These are phyloP conservation scores for Onthophagus sagittarius DNA, from an alignment of 2,888 invertebrate genomes.

Conservation along the genomic window DNA sequence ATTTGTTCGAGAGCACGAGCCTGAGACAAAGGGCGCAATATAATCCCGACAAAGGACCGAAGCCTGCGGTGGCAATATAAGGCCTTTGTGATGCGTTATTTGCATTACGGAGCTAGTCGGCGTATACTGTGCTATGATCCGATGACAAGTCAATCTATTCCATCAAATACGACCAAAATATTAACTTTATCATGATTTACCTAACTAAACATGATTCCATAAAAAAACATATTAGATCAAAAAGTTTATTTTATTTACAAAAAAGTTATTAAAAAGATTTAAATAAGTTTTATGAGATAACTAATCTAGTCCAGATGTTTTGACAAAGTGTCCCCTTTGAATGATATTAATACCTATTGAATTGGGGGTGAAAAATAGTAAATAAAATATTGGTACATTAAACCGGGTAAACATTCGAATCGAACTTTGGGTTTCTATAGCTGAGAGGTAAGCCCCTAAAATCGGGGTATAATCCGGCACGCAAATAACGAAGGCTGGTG, in stretches of 20 bases:
- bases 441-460: background rate
- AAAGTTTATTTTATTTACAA: too few species aligned
- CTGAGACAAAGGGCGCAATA: conserved; percentile 23
- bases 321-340: too few species aligned
- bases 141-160: background rate
- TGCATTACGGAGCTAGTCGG: conserved; percentile 15
- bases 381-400: background rate
- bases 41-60: conserved; percentile 22
- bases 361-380: background rate
- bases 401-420: background rate
- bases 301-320: too few species aligned
- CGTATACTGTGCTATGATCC: background rate
- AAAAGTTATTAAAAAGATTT: too few species aligned
- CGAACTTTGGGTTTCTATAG: background rate
- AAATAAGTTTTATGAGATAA: too few species aligned
- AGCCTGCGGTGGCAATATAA: conserved; percentile 23
- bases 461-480: background rate
- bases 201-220: too few species aligned
- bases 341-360: background rate
- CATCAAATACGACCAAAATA: background rate
- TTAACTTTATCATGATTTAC: too few species aligned
- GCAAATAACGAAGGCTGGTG: background rate
- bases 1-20: conserved; percentile 15
- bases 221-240: too few species aligned
- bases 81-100: conserved; percentile 23